Conservation (phyloP, 1,140 invertebrate genomes). For the Atta colombica region DNA sequence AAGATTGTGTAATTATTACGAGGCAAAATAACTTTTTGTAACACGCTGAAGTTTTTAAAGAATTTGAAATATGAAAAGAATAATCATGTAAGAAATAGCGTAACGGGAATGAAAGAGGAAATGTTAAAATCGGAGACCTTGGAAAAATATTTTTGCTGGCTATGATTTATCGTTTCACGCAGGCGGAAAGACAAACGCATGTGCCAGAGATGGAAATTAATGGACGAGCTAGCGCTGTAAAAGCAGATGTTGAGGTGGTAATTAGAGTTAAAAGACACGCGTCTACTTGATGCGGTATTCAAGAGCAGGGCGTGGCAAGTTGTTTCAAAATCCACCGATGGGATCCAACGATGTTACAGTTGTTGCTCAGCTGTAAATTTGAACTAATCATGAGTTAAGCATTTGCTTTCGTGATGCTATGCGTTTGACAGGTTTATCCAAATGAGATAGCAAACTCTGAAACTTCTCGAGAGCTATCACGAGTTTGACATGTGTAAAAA, state of each 20-base stretch:
- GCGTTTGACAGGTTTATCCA: constrained; percentile 54
- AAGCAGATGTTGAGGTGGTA: constrained; percentile 69
- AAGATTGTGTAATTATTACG: constrained; percentile 27
- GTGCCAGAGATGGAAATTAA: constrained; percentile 63
- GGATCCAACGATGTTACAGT: constrained; percentile 47
- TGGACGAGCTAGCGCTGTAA: constrained; percentile 44
- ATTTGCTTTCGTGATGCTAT: constrained; percentile 17
- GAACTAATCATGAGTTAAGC: constrained; percentile 58
- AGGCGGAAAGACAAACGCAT: constrained; percentile 44
- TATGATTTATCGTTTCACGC: constrained; percentile 57
- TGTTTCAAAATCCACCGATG: constrained; percentile 45
- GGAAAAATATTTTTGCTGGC: constrained; percentile 56
- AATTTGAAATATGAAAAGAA: background rate
- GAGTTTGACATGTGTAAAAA: constrained; percentile 21
- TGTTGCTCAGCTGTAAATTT: constrained; percentile 56
- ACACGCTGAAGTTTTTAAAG: background rate
- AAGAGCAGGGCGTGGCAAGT: constrained; percentile 48
- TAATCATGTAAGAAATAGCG: background rate
- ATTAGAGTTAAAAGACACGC: constrained; percentile 72
- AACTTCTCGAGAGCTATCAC: constrained; percentile 23
- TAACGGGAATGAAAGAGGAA: background rate
- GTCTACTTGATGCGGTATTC: constrained; percentile 47
- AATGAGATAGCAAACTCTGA: constrained; percentile 44
- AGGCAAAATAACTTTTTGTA: constrained; percentile 7
- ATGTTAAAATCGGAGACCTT: constrained; percentile 16